A percentile compares a stretch with the other conserved stretches of the same genome.
Evolutionary conservation across 2,888 invertebrate species (phyloP).

Genomic region (Sarcophaga carnaria): DNA sequence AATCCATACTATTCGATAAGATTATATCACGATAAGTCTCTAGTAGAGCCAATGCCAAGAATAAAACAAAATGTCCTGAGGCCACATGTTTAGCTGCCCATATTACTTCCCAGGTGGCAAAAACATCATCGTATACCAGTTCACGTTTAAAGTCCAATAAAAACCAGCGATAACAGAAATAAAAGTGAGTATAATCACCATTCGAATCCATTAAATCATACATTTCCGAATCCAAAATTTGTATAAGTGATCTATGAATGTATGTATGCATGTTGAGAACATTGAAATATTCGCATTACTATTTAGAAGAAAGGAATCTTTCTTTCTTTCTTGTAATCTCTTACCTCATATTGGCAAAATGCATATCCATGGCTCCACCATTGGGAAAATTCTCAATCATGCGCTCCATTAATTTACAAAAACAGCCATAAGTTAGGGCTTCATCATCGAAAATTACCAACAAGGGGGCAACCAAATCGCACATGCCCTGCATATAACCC

Average conservation of each 20-base stretch:
- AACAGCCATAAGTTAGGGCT: conserved; percentile 94
- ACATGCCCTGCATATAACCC: conserved; percentile 99
- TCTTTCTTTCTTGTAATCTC: neutral
- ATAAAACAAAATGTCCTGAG: conserved; percentile 94
- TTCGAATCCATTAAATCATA: conserved; percentile 97
- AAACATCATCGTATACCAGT: conserved; percentile 96
- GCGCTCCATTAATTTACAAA: conserved; percentile 94
- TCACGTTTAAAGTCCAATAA: conserved; percentile 97
- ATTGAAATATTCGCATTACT: no score
- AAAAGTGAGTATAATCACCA: conserved; percentile 98
- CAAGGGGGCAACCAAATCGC: conserved; percentile 95
- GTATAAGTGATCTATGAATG: conserved; percentile 86
- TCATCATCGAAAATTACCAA: conserved; percentile 96
- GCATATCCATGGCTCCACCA: conserved; percentile 96
- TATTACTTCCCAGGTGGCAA: conserved; percentile 96
- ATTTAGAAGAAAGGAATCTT: no score
- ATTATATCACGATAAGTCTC: conserved; percentile 97
- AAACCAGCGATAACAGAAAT: conserved; percentile 99
- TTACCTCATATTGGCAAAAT: conserved; percentile 96
- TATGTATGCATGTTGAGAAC: no score
- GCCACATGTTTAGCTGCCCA: conserved; percentile 96
- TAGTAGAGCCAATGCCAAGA: conserved; percentile 94
- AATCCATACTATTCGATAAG: conserved; percentile 97
- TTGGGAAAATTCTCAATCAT: conserved; percentile 96
- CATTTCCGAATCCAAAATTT: conserved; percentile 96